Conservation (phyloP, 2,888 invertebrate genomes). For the Euspilapteryx auroguttella region DNA sequence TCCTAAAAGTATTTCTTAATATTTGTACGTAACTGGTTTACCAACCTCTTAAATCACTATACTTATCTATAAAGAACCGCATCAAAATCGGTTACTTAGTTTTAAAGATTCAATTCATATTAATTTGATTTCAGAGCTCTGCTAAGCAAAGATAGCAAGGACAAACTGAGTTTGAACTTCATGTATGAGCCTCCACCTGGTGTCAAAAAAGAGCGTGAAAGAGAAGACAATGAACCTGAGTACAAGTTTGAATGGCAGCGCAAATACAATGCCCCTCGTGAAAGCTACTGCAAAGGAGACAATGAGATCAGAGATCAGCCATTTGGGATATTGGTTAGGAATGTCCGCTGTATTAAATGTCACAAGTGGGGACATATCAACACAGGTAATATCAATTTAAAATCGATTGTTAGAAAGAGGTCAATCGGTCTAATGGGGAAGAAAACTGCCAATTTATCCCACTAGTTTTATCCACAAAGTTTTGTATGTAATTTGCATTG, state of each 20-base stretch:
- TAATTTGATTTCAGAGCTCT: slow-evolving; percentile 69
- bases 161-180: slow-evolving; percentile 96
- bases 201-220: slow-evolving; percentile 87
- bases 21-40: no score
- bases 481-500: no score
- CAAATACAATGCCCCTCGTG: slow-evolving; percentile 98
- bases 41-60: no score
- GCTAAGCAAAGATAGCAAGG: slow-evolving; percentile 97
- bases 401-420: no score
- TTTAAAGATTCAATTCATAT: no score
- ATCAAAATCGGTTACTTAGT: no score
- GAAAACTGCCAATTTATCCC: no score
- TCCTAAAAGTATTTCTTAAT: no score
- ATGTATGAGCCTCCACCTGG: slow-evolving; percentile 99
- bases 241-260: slow-evolving; percentile 99
- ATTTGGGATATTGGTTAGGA: slow-evolving; percentile 95
- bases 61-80: no score
- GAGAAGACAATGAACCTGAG: slow-evolving; percentile 92
- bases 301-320: slow-evolving; percentile 98
- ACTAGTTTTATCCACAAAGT: no score
- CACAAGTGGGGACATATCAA: slow-evolving; percentile 99
- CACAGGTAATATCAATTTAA: slow-evolving; percentile 71
- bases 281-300: slow-evolving; percentile 97
- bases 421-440: no score
- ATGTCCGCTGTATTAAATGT: slow-evolving; percentile 98